Conservation (phyloP, 2,888 invertebrate species). For the Eilema griseolum region DNA sequence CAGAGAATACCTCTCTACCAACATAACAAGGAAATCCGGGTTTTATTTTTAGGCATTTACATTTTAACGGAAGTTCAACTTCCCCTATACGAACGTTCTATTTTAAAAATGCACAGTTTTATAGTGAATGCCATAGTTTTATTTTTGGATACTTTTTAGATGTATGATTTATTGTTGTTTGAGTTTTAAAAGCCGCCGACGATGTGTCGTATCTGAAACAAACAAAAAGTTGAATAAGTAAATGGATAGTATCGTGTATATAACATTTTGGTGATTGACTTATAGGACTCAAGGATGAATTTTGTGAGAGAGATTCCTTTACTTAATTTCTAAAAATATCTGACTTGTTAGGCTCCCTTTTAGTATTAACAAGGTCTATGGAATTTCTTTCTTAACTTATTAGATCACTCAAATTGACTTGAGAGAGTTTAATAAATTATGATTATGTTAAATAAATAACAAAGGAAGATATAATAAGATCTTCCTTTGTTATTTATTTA, state of each 20-base stretch:
- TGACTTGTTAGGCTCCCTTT: neutral
- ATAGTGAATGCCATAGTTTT: conserved; percentile 73
- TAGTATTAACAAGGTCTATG: neutral
- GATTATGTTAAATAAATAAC: no score
- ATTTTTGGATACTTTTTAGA: conserved; percentile 62
- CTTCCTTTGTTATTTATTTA: neutral
- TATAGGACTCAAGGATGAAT: neutral
- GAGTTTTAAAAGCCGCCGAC: conserved; percentile 46
- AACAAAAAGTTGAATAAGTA: conserved; percentile 45
- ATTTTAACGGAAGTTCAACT: conserved; percentile 74
- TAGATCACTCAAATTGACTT: neutral
- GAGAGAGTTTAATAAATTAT: neutral
- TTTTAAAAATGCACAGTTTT: conserved; percentile 57
- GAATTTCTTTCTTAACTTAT: neutral
- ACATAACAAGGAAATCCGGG: conserved; percentile 71
- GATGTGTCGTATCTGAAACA: conserved; percentile 68
- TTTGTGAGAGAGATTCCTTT: neutral
- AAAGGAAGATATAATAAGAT: no score
- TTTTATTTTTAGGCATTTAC: conserved; percentile 71
- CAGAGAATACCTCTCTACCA: conserved; percentile 51
- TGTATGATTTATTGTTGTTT: conserved; percentile 57
- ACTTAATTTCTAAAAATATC: neutral
- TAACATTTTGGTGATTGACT: conserved; percentile 23
- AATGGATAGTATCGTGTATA: conserved; percentile 36
- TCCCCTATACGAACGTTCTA: conserved; percentile 67